phyloP scores from a whole-genome alignment of 2,797 vertebrate species.

The Pempheris klunzingeri region DNA sequence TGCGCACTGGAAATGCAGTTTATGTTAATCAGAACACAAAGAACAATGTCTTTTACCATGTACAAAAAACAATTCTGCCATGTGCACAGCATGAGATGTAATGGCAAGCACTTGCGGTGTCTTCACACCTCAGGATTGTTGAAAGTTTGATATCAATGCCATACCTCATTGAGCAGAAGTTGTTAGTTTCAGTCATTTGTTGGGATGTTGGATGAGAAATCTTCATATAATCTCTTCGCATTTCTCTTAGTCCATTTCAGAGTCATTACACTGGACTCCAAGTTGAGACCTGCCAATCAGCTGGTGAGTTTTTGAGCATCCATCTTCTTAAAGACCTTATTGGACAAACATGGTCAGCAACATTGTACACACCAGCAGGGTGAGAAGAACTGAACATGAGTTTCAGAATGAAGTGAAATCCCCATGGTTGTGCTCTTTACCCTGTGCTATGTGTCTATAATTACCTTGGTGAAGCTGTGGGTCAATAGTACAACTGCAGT shows the following conservation, averaged over 20 bases:
- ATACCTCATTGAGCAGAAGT: too few relatives aligned
- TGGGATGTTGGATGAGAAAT: neutral
- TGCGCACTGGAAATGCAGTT: too few relatives aligned
- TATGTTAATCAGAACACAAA: too few relatives aligned
- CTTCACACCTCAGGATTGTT: too few relatives aligned
- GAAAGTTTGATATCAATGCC: neutral
- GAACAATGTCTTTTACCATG: too few relatives aligned
- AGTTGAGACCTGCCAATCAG: slow-evolving; percentile 73
- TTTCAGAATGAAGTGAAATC: neutral
- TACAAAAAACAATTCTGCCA: too few relatives aligned
- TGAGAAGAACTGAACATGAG: neutral
- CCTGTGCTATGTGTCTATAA: neutral
- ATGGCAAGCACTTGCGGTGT: too few relatives aligned
- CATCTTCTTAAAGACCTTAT: neutral
- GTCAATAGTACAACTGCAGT: slow-evolving; percentile 5
- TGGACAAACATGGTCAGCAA: neutral
- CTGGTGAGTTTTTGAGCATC: slow-evolving; percentile 67
- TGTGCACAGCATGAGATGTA: too few relatives aligned
- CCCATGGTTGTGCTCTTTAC: neutral
- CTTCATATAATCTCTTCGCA: neutral
- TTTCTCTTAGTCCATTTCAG: slow-evolving; percentile 87
- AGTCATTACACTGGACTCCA: slow-evolving; percentile 84
- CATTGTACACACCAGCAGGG: slow-evolving; percentile 4
- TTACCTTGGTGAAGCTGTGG: neutral
- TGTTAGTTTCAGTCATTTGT: too few relatives aligned